phyloP scores from a whole-genome alignment of 2,797 vertebrate species.

The Neosilurus mollespiculum region DNA sequence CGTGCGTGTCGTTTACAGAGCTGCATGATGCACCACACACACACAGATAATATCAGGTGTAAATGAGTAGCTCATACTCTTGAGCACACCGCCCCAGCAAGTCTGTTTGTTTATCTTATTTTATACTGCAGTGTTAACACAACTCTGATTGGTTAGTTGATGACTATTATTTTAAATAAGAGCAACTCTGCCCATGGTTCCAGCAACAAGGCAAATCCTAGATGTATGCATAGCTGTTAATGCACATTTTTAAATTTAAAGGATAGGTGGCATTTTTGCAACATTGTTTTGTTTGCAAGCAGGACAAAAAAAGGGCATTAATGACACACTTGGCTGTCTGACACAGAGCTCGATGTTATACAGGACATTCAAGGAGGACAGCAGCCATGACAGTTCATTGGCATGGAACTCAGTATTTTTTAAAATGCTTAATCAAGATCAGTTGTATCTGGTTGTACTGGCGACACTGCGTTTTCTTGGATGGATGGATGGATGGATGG shows the following conservation, averaged over 20 bases:
- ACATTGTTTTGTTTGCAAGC: neutral
- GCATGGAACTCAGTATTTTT: slow-evolving; percentile 16
- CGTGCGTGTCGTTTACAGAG: slow-evolving; percentile 66
- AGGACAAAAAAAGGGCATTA: slow-evolving; percentile 37
- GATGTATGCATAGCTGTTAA: neutral
- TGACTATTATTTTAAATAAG: neutral
- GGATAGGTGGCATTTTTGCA: neutral
- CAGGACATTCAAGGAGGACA: slow-evolving; percentile 28
- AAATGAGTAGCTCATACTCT: neutral
- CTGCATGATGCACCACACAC: slow-evolving; percentile 15
- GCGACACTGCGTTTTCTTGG: neutral
- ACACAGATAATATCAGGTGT: neutral
- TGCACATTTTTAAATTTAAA: too few species aligned
- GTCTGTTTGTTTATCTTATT: neutral
- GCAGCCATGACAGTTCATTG: slow-evolving; percentile 37
- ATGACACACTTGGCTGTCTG: slow-evolving; percentile 33
- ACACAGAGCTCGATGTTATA: slow-evolving; percentile 54
- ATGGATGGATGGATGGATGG: too few species aligned
- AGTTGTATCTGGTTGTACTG: neutral
- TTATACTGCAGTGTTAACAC: neutral
- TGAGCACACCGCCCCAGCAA: neutral
- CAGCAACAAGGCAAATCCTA: neutral
- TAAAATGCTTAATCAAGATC: neutral
- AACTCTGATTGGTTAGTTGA: neutral
- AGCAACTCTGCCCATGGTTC: neutral